Base-by-base conservation (phyloP, 2,888 invertebrate genomes). In the Melipona bicolor region DNA sequence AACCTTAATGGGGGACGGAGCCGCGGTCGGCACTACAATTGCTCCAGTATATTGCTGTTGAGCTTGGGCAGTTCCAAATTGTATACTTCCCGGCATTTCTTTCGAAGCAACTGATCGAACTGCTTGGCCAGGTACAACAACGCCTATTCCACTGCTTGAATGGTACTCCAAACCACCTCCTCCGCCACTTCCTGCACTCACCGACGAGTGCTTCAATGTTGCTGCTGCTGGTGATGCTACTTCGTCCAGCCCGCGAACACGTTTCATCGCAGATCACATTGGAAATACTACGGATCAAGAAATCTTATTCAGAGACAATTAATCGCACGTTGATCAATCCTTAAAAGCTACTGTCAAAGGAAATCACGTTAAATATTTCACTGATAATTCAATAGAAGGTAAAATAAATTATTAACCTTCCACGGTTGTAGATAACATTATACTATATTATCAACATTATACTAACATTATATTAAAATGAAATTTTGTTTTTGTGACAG, bases 261-360 rank as follows among this genome's bases (percentile, higher is more conserved):
- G 96, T 96, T 96, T 96, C 96, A 96, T 96, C 95, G 96, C 96
- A 96, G 96, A 95, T 96, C 95, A 96, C 96, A 96, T 96, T 95
- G 95, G 95, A 95, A 95, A 95, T 94, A 95, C 96, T 96, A 94
- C 43, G 95, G 95, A 77, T 76, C 54, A 54, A 83, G 49, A 83
- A 61, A 24, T 43, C 24, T 67, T 70, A 27, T 68, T 71, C 24
- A 52, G 15, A 21, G 24, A 11, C 36, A 32, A 56, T 36, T 62
- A 32, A 17, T 56, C 32, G 13, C 32, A 19, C 11, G 21, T 3
- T 70, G 43, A 36, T 77, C 36, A 59, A 59, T 4, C n/a, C n/a
- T 59, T n/a, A 59, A 59, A 59, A 59, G 15, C n/a, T 59, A 15
- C n/a, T 2, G 15, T 59, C 56, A n/a, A n/a, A 56, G n/a, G 5